Evolutionary conservation across 30 jellyfish, hydroid and myxozoan genomes (phyloP), one percentile per base, ranked within the genome.

Genomic region (Rhopilema esculentum): DNA sequence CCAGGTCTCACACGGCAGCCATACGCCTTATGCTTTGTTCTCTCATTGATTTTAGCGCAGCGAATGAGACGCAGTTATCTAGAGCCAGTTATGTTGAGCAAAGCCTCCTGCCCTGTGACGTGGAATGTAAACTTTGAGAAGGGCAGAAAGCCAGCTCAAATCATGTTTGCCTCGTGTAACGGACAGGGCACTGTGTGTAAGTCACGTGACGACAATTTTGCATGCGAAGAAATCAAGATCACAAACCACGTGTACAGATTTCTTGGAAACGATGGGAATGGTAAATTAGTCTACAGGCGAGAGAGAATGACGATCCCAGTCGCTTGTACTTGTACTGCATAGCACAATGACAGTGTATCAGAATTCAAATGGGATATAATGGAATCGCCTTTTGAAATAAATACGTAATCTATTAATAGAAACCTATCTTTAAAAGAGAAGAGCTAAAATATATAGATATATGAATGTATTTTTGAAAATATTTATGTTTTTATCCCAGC

Each of bases 81-180:
- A 32, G 33, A 66, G 1, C 30, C 77, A 19, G 16, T 31, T 9
- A 23, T 16, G 7, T 26, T 18, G 82, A 27, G 24, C 61, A 32
- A 20, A 16, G 73, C 27, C 17, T 75, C 74, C 7, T 85, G 93
- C 51, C 93, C 93, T 27, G 83, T 73, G 4, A 53, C 82, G 19
- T 85, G 93, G 93, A 30, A 19, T 8, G 67, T 73, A 1, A 66
- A 72, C 77, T 28, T 85, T 17, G 83, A 72, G 20, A 27, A 69
- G 22, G 65, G 28, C n/a, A 30, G 88, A 33, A 20, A 4, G 30
- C 93, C 93, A 18, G 51, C 64, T 12, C 0, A 32, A 29, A 68
- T 68, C 64, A 4, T 21, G 57, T 64, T 72, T 27, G 93, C 93
- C 2, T 69, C 17, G 8, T 85, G 93, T 62, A 72, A 85, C 65